Evolutionary conservation across 2,888 invertebrate species (phyloP).

Genomic region (Lasioglossum malachurum): DNA sequence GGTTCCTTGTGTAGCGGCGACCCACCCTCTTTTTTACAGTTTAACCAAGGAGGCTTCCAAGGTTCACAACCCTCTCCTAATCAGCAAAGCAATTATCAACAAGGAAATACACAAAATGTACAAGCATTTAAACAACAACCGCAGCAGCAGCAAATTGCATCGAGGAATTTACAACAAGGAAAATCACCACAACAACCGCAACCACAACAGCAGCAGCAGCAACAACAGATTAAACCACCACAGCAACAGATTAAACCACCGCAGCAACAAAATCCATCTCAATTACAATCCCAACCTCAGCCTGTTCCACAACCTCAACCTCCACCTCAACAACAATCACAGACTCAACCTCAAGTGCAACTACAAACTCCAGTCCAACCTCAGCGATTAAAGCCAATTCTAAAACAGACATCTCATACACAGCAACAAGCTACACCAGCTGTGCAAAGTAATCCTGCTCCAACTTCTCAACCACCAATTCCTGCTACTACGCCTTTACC

Average conservation of each 20-base stretch:
- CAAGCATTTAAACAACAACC: conserved; percentile 70
- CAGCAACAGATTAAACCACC: conserved; percentile 62
- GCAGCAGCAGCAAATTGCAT: conserved; percentile 41
- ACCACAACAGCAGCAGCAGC: conserved; percentile 58
- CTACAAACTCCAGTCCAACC: conserved; percentile 52
- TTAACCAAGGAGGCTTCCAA: conserved; percentile 79
- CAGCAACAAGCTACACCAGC: conserved; percentile 39
- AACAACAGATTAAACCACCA: conserved; percentile 57
- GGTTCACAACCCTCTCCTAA: conserved; percentile 67
- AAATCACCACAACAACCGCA: conserved; percentile 58
- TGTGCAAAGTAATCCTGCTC: conserved; percentile 46
- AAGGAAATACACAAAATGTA: conserved; percentile 67
- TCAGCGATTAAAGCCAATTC: conserved; percentile 81
- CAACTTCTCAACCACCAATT: conserved; percentile 46
- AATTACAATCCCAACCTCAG: conserved; percentile 65
- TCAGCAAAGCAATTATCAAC: conserved; percentile 78
- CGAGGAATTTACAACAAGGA: conserved; percentile 56
- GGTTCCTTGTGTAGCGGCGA: conserved; percentile 85
- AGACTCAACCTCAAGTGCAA: conserved; percentile 25
- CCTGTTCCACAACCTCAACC: conserved; percentile 25
- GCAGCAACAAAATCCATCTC: conserved; percentile 66
- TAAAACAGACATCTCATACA: conserved; percentile 74
- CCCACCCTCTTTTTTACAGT: conserved; percentile 85
- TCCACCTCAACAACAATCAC: conserved; percentile 57
- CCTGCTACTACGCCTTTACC: conserved; percentile 33